These are phyloP conservation scores for Pseudococcus jackbeardsleyi DNA, from an alignment of 2,888 invertebrate genomes.

Conservation along the genomic window DNA sequence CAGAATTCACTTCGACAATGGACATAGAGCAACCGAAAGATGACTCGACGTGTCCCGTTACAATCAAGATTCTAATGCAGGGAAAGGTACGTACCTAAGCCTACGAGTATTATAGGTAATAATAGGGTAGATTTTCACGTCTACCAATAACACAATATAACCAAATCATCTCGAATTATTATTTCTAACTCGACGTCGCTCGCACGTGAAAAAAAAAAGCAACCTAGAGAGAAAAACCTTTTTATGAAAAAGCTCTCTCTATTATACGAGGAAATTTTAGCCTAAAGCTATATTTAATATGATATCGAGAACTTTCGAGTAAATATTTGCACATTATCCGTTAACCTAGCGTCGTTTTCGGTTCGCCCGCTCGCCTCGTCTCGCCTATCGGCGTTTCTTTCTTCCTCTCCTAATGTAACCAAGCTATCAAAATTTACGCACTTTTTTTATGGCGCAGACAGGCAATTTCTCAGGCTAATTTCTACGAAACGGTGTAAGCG, in stretches of 20 bases:
- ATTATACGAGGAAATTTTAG: neutral
- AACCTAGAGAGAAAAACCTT: neutral
- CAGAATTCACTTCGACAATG: constrained; percentile 1
- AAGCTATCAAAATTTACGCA: constrained; percentile 15
- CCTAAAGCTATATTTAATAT: constrained; percentile 26
- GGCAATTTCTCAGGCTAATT: neutral
- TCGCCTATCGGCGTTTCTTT: neutral
- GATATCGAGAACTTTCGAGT: constrained; percentile 42
- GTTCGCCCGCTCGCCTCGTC: neutral
- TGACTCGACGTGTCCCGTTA: constrained; percentile 40
- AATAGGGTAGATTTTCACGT: neutral
- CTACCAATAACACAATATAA: neutral
- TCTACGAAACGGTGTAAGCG: neutral
- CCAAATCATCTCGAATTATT: constrained; percentile 23
- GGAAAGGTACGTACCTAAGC: constrained; percentile 41
- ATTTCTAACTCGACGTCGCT: neutral
- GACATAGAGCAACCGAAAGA: constrained; percentile 55
- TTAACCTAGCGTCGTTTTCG: constrained; percentile 15
- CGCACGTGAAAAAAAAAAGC: neutral
- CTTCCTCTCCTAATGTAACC: neutral
- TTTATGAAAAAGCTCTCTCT: neutral
- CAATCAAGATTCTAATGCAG: constrained; percentile 57
- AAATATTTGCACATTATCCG: constrained; percentile 40
- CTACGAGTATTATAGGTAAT: neutral
- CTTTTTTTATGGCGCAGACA: neutral